Base-by-base conservation (phyloP, 37 sponge, comb jelly and placozoan genomes). In the Halisarca cf. caerulea region DNA sequence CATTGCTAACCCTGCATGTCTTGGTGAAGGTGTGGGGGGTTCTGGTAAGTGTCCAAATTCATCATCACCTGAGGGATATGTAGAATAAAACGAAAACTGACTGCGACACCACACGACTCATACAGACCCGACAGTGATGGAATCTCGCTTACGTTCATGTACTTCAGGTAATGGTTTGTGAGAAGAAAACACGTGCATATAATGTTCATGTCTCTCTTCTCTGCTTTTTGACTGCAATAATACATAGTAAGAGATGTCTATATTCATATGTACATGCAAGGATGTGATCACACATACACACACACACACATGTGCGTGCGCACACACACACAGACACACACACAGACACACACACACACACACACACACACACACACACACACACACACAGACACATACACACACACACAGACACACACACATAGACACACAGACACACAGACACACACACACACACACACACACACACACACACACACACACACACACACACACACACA, bases 301-400 rank as follows among this genome's bases (percentile, higher is more conserved):
- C 64, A 62, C 30, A 62, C 64, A 27, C 30, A 62, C 64, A 62
- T n/a, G n/a, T n/a, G n/a, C n/a, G n/a, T n/a, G n/a, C n/a, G n/a
- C n/a, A n/a, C n/a, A n/a, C n/a, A n/a, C n/a, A n/a, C n/a, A n/a
- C n/a, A n/a, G n/a, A n/a, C n/a, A n/a, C n/a, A n/a, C n/a, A n/a
- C n/a, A n/a, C n/a, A n/a, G n/a, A n/a, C n/a, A n/a, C n/a, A n/a
- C n/a, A n/a, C n/a, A n/a, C n/a, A n/a, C n/a, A n/a, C n/a, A n/a
- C n/a, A n/a, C n/a, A n/a, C n/a, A n/a, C n/a, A n/a, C n/a, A n/a
- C n/a, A n/a, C n/a, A n/a, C n/a, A n/a, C n/a, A n/a, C n/a, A n/a
- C n/a, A n/a, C n/a, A n/a, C n/a, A n/a, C n/a, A n/a, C n/a, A n/a
- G n/a, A n/a, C n/a, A n/a, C n/a, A n/a, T n/a, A n/a, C n/a, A n/a